Evolutionary conservation across 1,140 invertebrate genomes (phyloP), one percentile per base, ranked within the genome.

Genomic region (Ganaspis sp.): DNA sequence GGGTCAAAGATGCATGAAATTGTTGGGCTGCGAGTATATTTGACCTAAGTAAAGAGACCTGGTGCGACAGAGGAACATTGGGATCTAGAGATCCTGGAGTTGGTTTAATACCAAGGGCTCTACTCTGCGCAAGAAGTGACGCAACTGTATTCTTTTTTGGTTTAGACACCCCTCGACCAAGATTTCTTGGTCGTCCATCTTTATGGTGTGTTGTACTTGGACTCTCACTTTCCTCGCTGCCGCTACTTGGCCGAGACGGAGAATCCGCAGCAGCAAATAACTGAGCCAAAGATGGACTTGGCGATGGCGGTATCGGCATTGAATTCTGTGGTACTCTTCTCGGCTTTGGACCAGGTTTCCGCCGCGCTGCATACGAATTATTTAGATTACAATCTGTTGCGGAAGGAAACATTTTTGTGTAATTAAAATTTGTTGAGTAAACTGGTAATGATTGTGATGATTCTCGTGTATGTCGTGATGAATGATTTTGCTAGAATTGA

Each of bases 81-180:
- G 92, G 92, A 81, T 93, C 93, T 72, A 93, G 85, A 17, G 92
- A 89, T n/a, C 58, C 75, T 19, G 92, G 92, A n/a, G 92, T 92
- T 15, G 93, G 93, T 85, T 94, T 94, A 53, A 94, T 93, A 1
- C 96, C 95, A 19, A 97, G 92, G 0, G 95, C 96, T 81, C 96
- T 91, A 82, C 95, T 96, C 90, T 97, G 96, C 0, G 96, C 96
- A 23, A 97, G 89, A 34, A 97, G 89, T 23, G 96, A 97, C 0
- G 96, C 96, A 0, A 97, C 96, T 0, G 96, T 97, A 85, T 97
- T 97, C 91, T 97, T 97, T 92, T 97, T 97, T 29, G 96, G 96
- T 86, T 96, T 96, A 79, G 95, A 96, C 4, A 96, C 95, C 0
- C 96, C 96, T 3, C 96, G 92, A 9, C 96, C 96, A 9, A 97